Evolutionary conservation across 2,888 invertebrate species (phyloP).

Genomic region (Eupithecia dodoneata): DNA sequence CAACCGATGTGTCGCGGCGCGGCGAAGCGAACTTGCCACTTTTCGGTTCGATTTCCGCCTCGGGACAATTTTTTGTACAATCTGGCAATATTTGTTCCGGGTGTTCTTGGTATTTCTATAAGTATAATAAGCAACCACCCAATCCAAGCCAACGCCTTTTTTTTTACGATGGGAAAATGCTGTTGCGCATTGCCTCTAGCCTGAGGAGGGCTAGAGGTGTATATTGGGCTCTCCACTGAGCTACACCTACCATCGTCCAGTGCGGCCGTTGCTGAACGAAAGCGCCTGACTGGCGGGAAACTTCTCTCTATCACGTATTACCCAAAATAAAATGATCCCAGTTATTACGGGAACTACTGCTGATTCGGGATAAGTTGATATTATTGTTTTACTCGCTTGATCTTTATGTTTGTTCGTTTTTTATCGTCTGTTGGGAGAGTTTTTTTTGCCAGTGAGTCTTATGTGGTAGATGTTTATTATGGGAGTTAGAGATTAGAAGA

Average conservation of each 20-base stretch:
- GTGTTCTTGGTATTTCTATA: too few species aligned
- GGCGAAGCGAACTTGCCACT: too few species aligned
- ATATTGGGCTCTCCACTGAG: too few species aligned
- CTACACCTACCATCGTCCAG: neutral
- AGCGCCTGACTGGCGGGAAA: slow-evolving; percentile 73
- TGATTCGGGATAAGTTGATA: slow-evolving; percentile 58
- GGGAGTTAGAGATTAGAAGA: neutral
- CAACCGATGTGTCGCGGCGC: too few species aligned
- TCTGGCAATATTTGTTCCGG: too few species aligned
- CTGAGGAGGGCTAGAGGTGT: too few species aligned
- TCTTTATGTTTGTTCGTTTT: slow-evolving; percentile 25
- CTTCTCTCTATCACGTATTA: slow-evolving; percentile 68
- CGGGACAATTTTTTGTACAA: too few species aligned
- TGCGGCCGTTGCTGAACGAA: slow-evolving; percentile 24
- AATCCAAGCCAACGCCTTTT: too few species aligned
- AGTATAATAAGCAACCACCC: too few species aligned
- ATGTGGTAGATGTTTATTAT: neutral
- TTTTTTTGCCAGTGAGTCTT: neutral
- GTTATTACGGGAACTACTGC: slow-evolving; percentile 63
- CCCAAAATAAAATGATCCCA: slow-evolving; percentile 69
- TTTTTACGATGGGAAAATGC: too few species aligned
- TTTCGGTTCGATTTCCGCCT: too few species aligned
- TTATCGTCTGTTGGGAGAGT: slow-evolving; percentile 17
- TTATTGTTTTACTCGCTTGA: slow-evolving; percentile 39
- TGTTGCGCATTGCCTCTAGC: too few species aligned